These are phyloP conservation scores for Pantherophis guttatus DNA, from an alignment of 2,113 vertebrate genomes.

Conservation along the genomic window DNA sequence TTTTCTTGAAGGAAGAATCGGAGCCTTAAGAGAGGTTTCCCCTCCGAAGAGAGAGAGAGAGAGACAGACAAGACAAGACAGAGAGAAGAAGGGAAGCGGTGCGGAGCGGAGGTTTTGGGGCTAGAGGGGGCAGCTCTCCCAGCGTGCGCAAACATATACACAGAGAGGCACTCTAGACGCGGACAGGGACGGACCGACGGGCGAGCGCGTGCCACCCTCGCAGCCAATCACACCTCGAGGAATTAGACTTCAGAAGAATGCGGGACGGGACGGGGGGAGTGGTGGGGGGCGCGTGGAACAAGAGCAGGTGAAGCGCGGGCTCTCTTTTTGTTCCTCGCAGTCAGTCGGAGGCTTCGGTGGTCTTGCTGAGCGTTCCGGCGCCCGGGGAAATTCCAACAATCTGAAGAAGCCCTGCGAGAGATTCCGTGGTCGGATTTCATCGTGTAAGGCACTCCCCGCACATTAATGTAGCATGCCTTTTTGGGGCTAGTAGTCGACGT, in stretches of 20 bases:
- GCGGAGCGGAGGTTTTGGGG: not conserved
- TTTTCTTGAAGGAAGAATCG: not conserved
- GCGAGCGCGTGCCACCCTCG: not conserved
- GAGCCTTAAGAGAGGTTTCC: too few species aligned
- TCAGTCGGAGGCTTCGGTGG: not conserved
- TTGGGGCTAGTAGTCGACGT: not conserved
- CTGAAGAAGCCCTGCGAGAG: not conserved
- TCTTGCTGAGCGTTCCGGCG: not conserved
- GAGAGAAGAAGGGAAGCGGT: not conserved
- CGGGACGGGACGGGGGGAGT: fast-evolving
- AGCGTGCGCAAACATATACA: not conserved
- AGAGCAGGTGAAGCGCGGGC: not conserved
- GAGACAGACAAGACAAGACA: too few species aligned
- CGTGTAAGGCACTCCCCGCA: not conserved
- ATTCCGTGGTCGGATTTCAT: not conserved
- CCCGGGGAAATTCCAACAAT: not conserved
- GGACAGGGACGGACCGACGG: too few species aligned
- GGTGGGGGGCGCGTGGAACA: not conserved
- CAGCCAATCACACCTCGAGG: conserved; percentile 3
- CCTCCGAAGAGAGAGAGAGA: too few species aligned
- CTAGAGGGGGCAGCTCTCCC: too few species aligned
- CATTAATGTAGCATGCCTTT: not conserved
- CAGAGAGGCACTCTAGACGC: not conserved
- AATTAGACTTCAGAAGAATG: not conserved
- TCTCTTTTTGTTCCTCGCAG: not conserved